Percentiles rank a stretch among this genome's conserved stretches.
These are phyloP conservation scores for Pyrgus malvae DNA, from an alignment of 2,888 invertebrate species.

Conservation along the genomic window DNA sequence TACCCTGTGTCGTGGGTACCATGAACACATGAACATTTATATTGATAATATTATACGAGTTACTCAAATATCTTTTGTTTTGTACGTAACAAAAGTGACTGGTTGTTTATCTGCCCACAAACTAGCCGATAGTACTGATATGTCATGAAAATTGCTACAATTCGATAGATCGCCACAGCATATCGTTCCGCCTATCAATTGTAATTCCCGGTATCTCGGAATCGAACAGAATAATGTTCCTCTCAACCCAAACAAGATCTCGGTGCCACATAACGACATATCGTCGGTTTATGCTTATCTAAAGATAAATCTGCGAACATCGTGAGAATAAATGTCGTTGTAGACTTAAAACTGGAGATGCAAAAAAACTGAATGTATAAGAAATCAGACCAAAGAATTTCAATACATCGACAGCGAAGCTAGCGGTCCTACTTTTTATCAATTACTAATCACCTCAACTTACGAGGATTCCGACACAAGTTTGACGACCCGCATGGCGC, in stretches of 20 bases:
- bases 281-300: constrained; percentile 47
- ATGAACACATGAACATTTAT: too few species aligned
- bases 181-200: constrained; percentile 11
- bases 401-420: too few species aligned
- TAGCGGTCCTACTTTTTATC: too few species aligned
- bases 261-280: constrained; percentile 5
- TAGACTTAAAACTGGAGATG: constrained; percentile 33
- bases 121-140: too few species aligned
- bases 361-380: constrained; percentile 26
- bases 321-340: constrained; percentile 22
- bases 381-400: constrained; percentile 3
- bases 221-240: constrained; percentile 6
- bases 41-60: too few species aligned
- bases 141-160: neutral
- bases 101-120: too few species aligned
- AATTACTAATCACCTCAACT: too few species aligned
- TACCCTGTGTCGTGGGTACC: too few species aligned
- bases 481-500: too few species aligned
- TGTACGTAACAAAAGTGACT: too few species aligned
- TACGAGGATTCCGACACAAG: too few species aligned
- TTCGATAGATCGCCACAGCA: neutral
- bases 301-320: constrained; percentile 24
- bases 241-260: constrained; percentile 18
- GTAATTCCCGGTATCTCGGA: constrained; percentile 4
- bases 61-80: too few species aligned